phyloP scores from a whole-genome alignment of 2,888 invertebrate species.

The Stenolophus ochropezus region DNA sequence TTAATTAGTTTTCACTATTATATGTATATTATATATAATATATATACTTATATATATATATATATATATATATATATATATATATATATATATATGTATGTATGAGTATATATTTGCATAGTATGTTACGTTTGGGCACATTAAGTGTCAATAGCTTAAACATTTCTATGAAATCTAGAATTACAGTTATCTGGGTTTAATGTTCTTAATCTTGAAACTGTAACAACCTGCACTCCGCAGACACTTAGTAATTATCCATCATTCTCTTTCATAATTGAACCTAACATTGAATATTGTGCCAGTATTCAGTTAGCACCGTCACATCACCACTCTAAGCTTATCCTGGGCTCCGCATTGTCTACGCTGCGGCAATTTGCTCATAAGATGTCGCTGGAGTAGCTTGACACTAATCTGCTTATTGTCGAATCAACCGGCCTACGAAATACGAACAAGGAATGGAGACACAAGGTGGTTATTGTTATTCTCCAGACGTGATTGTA shows the following conservation, averaged over 20 bases:
- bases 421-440: conserved; percentile 21
- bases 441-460: conserved; percentile 1
- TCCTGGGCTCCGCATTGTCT: not conserved
- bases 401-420: conserved; percentile 33
- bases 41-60: too few relatives aligned
- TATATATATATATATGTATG: too few relatives aligned
- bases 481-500: conserved; percentile 21
- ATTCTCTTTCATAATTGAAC: not conserved
- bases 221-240: not conserved
- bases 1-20: too few relatives aligned
- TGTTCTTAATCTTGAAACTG: not conserved
- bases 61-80: too few relatives aligned
- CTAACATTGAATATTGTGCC: not conserved
- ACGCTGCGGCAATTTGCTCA: not conserved
- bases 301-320: not conserved
- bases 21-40: too few relatives aligned
- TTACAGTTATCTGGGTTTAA: not conserved
- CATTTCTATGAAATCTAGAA: too few relatives aligned
- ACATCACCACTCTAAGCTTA: not conserved
- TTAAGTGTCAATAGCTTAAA: too few relatives aligned
- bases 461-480: conserved; percentile 15
- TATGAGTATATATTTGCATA: too few relatives aligned
- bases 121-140: too few relatives aligned
- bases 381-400: not conserved
- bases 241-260: not conserved